Base-by-base conservation (phyloP, 2,888 invertebrate genomes). In the Balanococcus diminutus region DNA sequence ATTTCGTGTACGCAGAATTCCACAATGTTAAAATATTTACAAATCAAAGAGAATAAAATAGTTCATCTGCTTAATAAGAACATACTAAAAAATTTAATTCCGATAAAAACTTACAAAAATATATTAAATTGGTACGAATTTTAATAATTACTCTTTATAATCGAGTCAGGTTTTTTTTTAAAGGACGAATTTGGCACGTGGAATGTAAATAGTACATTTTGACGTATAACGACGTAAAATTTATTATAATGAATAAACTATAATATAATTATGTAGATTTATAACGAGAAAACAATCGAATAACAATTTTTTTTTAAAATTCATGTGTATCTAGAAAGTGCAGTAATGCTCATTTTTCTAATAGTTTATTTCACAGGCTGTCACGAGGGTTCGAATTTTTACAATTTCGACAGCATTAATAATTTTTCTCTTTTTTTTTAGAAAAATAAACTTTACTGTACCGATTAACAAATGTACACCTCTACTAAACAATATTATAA, bases 81-180 rank as follows among this genome's bases (percentile, higher is more conserved):
- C n/a, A 16, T 36, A 36, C 75, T 79, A 79, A 32, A 79, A 79
- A 79, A 79, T 36, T 32, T 22, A 79, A 36, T 79, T 36, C 75
- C 75, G 75, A 79, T 79, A 79, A 79, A 79, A 79, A 79, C 75
- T 79, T 79, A 79, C 75, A 79, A 79, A 79, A 79, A 11, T 79
- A 32, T 79, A 79, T 79, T 79, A 79, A 79, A 79, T 79, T 79
- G 75, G 75, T 79, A 79, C 75, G 75, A 79, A 79, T 79, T 79
- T 79, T 79, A 79, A 14, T 79, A 79, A 72, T 28, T 32, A 72
- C 56, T 46, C 19, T 56, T 56, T 28, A 5, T 28, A 14, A 67
- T 67, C 67, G 28, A 67, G 67, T 79, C 19, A 79, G 19, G 1
- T 79, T 32, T 67, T 25, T 79, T 72, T 72, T n/a, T n/a, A n/a